Evolutionary conservation across 1,140 invertebrate genomes (phyloP).

Genomic region (Periplaneta americana): DNA sequence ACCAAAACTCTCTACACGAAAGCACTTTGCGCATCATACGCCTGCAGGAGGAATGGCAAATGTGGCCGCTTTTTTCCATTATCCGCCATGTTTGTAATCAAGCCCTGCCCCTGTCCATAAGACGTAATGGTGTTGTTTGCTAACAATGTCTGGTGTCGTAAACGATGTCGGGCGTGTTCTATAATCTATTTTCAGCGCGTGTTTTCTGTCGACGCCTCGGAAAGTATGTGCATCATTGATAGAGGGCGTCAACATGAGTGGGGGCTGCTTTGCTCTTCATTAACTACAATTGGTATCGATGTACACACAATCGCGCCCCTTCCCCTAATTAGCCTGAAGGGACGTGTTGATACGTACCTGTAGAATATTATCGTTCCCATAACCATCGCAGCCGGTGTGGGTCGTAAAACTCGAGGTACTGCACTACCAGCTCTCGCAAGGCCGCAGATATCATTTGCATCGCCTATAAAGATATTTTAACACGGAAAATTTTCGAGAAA

Average conservation of each 20-base stretch:
- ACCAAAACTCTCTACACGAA: no score
- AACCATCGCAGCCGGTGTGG: no score
- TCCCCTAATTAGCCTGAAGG: background rate
- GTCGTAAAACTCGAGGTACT: no score
- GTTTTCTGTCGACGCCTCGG: no score
- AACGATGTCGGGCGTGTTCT: background rate
- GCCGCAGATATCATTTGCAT: no score
- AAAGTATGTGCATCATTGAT: background rate
- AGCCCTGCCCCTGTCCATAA: background rate
- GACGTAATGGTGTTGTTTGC: background rate
- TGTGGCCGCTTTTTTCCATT: background rate
- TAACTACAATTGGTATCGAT: background rate
- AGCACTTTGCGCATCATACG: no score
- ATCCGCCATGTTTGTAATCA: background rate
- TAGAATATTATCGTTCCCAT: no score
- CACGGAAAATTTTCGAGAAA: no score
- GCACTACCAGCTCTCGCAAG: no score
- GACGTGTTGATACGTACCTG: background rate
- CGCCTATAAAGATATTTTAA: no score
- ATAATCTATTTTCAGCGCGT: no score
- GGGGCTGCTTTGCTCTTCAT: background rate
- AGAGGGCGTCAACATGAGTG: background rate
- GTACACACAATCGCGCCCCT: background rate
- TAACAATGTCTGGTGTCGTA: background rate
- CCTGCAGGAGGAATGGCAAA: no score